Evolutionary conservation across 1,140 invertebrate species (phyloP).

Genomic region (Papilio polytes): DNA sequence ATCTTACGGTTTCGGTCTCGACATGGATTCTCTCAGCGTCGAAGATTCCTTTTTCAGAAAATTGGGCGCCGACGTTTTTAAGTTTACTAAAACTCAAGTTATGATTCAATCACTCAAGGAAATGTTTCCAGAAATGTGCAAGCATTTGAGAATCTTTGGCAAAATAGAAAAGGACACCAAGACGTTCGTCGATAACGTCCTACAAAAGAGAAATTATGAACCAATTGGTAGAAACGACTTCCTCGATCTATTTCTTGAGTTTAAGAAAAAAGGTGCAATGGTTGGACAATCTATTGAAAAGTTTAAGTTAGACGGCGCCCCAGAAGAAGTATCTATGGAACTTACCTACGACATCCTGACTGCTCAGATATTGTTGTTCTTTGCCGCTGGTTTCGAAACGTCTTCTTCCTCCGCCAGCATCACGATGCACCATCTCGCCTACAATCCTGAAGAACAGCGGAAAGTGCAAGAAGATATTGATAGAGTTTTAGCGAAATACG

Average conservation of each 20-base stretch:
- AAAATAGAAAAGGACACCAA: constrained; percentile 36
- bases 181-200: constrained; percentile 45
- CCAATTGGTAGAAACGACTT: constrained; percentile 79
- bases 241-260: constrained; percentile 34
- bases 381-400: constrained; percentile 85
- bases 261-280: constrained; percentile 69
- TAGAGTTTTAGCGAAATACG: constrained; percentile 59
- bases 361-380: constrained; percentile 84
- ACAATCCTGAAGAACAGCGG: constrained; percentile 84
- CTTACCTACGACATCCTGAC: constrained; percentile 59
- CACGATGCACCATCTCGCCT: constrained; percentile 82
- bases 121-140: constrained; percentile 51
- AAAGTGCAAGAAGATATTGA: constrained; percentile 81
- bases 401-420: constrained; percentile 83
- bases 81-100: constrained; percentile 35
- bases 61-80: constrained; percentile 60
- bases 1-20: constrained; percentile 53
- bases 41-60: constrained; percentile 57
- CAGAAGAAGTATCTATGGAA: constrained; percentile 47
- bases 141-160: constrained; percentile 42
- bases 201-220: constrained; percentile 49
- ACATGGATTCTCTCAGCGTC: constrained; percentile 55
- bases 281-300: constrained; percentile 69
- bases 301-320: constrained; percentile 58
- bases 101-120: constrained; percentile 47